These are phyloP conservation scores for Erebia epiphron DNA, from an alignment of 2,888 invertebrate species.

Conservation along the genomic window DNA sequence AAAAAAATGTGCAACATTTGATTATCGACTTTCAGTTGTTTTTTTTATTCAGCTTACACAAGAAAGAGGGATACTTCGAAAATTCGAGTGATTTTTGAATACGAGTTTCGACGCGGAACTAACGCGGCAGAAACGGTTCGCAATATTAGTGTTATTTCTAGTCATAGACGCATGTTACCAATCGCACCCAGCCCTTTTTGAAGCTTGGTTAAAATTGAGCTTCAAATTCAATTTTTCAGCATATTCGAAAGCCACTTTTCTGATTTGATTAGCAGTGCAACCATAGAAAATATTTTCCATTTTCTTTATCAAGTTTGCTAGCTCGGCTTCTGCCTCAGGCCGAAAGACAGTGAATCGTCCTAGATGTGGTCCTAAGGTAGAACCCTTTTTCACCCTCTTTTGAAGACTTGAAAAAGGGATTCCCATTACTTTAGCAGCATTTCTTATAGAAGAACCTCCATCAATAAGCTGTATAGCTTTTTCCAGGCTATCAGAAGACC, in stretches of 20 bases:
- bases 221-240: neutral
- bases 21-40: too few relatives aligned
- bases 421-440: slow-evolving; percentile 40
- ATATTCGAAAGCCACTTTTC: neutral
- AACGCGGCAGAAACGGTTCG: too few relatives aligned
- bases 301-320: slow-evolving; percentile 23
- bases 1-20: too few relatives aligned
- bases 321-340: neutral
- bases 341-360: slow-evolving; percentile 41
- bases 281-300: slow-evolving; percentile 36
- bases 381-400: slow-evolving; percentile 28
- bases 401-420: slow-evolving; percentile 43
- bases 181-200: neutral
- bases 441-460: slow-evolving; percentile 43
- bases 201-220: neutral
- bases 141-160: neutral
- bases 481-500: too few relatives aligned
- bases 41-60: too few relatives aligned
- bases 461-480: too few relatives aligned
- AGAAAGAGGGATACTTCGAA: too few relatives aligned
- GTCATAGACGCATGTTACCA: neutral
- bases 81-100: too few relatives aligned
- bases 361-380: slow-evolving; percentile 39
- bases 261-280: neutral
- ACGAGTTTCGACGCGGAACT: too few relatives aligned